Conservation (phyloP, 1,140 invertebrate species). For the Tetramorium parvispinum region DNA sequence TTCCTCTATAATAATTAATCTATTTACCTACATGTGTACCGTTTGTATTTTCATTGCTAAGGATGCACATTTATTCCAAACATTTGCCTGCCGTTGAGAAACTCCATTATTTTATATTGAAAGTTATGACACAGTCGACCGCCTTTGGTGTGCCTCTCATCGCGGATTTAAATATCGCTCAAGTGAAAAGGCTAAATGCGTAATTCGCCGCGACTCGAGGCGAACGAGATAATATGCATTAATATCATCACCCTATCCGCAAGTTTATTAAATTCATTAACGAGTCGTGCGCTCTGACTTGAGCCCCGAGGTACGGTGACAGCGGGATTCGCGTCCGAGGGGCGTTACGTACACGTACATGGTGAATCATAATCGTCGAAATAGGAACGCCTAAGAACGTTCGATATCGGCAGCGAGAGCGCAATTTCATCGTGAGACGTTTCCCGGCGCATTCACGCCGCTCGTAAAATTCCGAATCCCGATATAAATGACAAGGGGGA, state of each 20-base stretch:
- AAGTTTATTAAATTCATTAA: constrained; percentile 42
- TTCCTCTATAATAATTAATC: too few species aligned
- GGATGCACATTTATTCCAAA: background rate
- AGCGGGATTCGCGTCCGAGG: background rate
- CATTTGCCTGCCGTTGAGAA: background rate
- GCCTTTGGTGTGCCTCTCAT: background rate
- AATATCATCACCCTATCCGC: background rate
- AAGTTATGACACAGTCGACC: background rate
- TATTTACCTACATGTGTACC: too few species aligned
- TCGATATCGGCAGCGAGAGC: background rate
- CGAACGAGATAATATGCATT: background rate
- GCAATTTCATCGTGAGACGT: constrained; percentile 26
- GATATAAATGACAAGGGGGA: constrained; percentile 64
- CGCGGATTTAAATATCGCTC: background rate
- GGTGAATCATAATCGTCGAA: background rate
- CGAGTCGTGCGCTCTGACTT: background rate
- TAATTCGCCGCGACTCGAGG: background rate
- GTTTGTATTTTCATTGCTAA: too few species aligned
- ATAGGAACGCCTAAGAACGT: background rate
- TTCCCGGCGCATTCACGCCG: constrained; percentile 14
- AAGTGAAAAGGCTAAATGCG: background rate
- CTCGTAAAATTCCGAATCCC: constrained; percentile 70
- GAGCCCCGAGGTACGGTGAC: background rate
- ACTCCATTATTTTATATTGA: background rate
- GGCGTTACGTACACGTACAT: background rate